Conservation (phyloP, 2,113 vertebrate species). For the Cyanistes caeruleus region DNA sequence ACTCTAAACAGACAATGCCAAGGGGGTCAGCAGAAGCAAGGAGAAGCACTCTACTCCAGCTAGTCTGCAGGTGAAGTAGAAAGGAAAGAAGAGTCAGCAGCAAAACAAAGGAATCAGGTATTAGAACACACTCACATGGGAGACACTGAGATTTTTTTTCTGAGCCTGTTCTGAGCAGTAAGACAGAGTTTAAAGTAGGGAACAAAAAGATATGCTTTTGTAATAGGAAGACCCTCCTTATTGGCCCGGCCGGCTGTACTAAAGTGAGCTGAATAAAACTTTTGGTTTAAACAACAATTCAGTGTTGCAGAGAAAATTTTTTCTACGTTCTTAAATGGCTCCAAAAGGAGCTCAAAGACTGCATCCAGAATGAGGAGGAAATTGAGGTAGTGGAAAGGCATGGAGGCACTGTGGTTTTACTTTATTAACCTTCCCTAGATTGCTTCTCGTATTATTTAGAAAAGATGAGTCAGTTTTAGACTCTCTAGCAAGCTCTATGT, state of each 20-base stretch:
- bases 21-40: slow-evolving; percentile 59
- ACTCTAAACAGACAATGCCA: slow-evolving; percentile 46
- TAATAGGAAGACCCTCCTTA: background rate
- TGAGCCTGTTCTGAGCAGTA: background rate
- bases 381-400: background rate
- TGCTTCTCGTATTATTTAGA: background rate
- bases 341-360: background rate
- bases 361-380: background rate
- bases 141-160: background rate
- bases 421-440: background rate
- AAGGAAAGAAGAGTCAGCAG: background rate
- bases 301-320: background rate
- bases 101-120: background rate
- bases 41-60: slow-evolving; percentile 51
- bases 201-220: background rate
- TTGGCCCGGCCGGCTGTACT: background rate
- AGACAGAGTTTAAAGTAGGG: background rate
- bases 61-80: slow-evolving; percentile 55
- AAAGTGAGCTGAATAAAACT: slow-evolving; percentile 20
- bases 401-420: background rate
- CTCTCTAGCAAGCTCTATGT: background rate
- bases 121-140: background rate
- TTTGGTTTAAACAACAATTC: background rate
- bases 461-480: background rate
- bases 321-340: background rate